Conservation (phyloP, 2,797 vertebrate genomes). For the Pristis pectinata region DNA sequence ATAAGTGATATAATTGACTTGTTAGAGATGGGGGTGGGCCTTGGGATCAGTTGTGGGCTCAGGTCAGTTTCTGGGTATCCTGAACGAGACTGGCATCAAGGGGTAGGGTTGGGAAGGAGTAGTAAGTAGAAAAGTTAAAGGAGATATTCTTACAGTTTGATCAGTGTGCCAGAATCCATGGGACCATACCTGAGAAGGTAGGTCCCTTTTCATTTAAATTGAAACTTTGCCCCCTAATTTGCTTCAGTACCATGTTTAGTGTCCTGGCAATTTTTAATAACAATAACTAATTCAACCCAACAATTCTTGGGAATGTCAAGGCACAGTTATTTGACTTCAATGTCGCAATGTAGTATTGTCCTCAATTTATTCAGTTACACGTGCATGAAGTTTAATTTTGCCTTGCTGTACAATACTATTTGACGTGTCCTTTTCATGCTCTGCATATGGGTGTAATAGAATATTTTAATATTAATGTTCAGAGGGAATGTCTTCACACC, state of each 20-base stretch:
- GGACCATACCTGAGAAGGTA: too few species aligned
- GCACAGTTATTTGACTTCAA: neutral
- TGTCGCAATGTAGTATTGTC: neutral
- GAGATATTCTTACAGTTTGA: too few species aligned
- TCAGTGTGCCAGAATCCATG: too few species aligned
- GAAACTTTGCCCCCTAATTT: too few species aligned
- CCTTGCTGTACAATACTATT: neutral
- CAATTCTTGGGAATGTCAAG: neutral
- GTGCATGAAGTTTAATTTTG: conserved; percentile 2
- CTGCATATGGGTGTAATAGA: neutral
- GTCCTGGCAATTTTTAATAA: neutral
- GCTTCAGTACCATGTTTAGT: neutral
- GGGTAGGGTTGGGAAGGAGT: too few species aligned
- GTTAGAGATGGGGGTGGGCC: too few species aligned
- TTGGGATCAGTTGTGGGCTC: too few species aligned
- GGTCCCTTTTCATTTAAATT: too few species aligned
- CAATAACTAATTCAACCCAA: neutral
- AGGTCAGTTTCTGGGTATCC: too few species aligned
- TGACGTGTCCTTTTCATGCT: neutral
- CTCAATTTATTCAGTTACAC: neutral
- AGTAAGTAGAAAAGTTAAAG: too few species aligned
- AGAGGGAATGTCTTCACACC: neutral
- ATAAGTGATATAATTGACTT: too few species aligned
- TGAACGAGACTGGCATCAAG: too few species aligned
- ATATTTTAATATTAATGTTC: neutral